These are phyloP conservation scores for Hemibagrus guttatus DNA, from an alignment of 2,797 vertebrate genomes.

Conservation along the genomic window DNA sequence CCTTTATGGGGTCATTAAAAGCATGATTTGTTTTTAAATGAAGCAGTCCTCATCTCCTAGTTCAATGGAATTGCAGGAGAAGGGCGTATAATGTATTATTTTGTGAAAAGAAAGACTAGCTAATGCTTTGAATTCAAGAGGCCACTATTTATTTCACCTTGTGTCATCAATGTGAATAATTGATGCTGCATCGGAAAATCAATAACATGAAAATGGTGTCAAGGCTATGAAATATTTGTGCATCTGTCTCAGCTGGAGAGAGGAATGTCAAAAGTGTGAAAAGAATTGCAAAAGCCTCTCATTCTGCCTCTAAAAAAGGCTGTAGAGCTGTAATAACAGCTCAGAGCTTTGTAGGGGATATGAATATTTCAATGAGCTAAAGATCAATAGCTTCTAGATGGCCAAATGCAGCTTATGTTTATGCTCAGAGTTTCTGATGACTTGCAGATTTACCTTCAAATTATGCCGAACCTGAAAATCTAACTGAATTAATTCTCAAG, in stretches of 20 bases:
- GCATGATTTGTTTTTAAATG: constrained; percentile 26
- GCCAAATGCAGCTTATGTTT: constrained; percentile 31
- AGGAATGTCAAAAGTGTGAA: constrained; percentile 40
- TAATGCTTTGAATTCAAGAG: constrained; percentile 10
- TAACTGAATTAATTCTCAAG: constrained; percentile 3
- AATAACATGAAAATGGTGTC: constrained; percentile 58
- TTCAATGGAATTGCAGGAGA: constrained; percentile 31
- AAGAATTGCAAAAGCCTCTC: constrained; percentile 37
- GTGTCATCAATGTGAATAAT: constrained; percentile 54
- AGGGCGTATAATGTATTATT: constrained; percentile 2
- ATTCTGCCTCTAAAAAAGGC: constrained; percentile 16
- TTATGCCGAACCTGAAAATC: not conserved
- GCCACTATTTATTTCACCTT: constrained; percentile 52
- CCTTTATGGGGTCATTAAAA: not conserved
- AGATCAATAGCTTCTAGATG: constrained; percentile 38
- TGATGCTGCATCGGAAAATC: constrained; percentile 57
- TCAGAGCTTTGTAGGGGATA: constrained; percentile 31
- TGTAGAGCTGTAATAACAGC: constrained; percentile 44
- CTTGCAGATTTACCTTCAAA: constrained; percentile 38
- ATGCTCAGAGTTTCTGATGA: constrained; percentile 21
- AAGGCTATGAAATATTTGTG: constrained; percentile 59
- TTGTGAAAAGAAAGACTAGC: constrained; percentile 16
- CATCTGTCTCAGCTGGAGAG: constrained; percentile 47
- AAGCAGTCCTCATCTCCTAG: constrained; percentile 37
- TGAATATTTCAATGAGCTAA: constrained; percentile 42